Evolutionary conservation across 2,888 invertebrate species (phyloP).

Genomic region (Belgica antarctica): DNA sequence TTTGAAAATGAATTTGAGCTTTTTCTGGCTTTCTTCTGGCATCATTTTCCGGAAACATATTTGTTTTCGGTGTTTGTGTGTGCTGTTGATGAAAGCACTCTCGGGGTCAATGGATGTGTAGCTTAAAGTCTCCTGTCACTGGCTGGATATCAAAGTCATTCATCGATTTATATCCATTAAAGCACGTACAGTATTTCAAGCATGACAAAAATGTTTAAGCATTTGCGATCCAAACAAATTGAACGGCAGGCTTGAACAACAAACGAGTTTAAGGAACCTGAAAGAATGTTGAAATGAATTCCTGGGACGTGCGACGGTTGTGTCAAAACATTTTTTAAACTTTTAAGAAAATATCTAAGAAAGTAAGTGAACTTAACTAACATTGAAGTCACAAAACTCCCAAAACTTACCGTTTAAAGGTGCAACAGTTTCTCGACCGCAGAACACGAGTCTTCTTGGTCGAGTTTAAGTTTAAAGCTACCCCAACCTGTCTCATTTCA

Average conservation of each 20-base stretch:
- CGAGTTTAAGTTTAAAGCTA: no score
- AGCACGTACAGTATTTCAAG: conserved; percentile 7
- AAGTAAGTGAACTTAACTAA: no score
- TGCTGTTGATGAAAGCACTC: not conserved
- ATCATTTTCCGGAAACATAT: not conserved
- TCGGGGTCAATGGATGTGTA: not conserved
- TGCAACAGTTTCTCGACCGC: no score
- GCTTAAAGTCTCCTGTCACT: not conserved
- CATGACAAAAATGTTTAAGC: conserved; percentile 12
- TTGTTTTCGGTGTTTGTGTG: not conserved
- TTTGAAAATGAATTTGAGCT: conserved; percentile 18
- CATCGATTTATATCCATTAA: conserved; percentile 18
- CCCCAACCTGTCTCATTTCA: no score
- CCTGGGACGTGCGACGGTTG: not conserved
- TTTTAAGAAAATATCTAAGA: no score
- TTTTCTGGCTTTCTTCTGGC: not conserved
- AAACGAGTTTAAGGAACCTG: conserved; percentile 3
- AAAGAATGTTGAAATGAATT: not conserved
- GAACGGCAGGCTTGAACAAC: no score
- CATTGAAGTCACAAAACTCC: no score
- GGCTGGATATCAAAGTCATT: conserved; percentile 12
- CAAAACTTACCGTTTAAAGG: no score
- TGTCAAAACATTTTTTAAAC: not conserved
- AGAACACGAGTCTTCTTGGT: no score
- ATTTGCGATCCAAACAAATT: not conserved